These are phyloP conservation scores for Leptinotarsa haldemani DNA, from an alignment of 2,888 invertebrate species.

Conservation along the genomic window DNA sequence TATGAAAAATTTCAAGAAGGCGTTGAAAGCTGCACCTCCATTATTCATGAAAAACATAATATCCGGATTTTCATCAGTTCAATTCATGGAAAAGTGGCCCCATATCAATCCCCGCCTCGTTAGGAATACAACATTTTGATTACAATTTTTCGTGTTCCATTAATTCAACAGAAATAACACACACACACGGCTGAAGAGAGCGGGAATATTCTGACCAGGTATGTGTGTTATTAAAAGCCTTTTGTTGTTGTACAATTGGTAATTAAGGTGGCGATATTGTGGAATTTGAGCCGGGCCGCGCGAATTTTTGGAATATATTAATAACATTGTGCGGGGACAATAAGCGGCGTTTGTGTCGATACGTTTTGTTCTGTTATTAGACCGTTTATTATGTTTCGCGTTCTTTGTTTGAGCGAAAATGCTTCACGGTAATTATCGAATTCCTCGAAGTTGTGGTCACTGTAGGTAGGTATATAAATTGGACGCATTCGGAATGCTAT, in stretches of 20 bases:
- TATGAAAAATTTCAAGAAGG: background rate
- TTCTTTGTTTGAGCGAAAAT: slow-evolving; percentile 17
- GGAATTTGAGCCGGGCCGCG: slow-evolving; percentile 52
- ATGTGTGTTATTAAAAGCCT: slow-evolving; percentile 60
- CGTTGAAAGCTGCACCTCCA: background rate
- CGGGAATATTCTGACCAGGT: slow-evolving; percentile 50
- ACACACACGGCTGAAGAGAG: slow-evolving; percentile 33
- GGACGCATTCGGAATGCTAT: too few species aligned
- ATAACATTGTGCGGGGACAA: slow-evolving; percentile 52
- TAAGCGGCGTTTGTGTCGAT: slow-evolving; percentile 37
- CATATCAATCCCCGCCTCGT: slow-evolving; percentile 10
- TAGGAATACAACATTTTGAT: slow-evolving; percentile 43
- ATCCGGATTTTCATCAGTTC: slow-evolving; percentile 16
- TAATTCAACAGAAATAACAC: slow-evolving; percentile 38
- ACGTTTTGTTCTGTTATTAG: slow-evolving; percentile 23
- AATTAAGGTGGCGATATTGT: slow-evolving; percentile 57
- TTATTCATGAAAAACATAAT: background rate
- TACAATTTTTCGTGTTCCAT: slow-evolving; percentile 45
- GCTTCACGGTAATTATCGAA: slow-evolving; percentile 6
- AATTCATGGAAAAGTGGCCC: background rate
- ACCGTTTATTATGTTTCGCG: slow-evolving; percentile 17
- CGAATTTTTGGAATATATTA: slow-evolving; percentile 59
- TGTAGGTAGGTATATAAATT: too few species aligned
- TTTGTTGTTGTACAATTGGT: slow-evolving; percentile 57
- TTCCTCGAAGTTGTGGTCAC: background rate